Conservation (phyloP, 2,888 invertebrate species). For the Melangyna quadrimaculata region DNA sequence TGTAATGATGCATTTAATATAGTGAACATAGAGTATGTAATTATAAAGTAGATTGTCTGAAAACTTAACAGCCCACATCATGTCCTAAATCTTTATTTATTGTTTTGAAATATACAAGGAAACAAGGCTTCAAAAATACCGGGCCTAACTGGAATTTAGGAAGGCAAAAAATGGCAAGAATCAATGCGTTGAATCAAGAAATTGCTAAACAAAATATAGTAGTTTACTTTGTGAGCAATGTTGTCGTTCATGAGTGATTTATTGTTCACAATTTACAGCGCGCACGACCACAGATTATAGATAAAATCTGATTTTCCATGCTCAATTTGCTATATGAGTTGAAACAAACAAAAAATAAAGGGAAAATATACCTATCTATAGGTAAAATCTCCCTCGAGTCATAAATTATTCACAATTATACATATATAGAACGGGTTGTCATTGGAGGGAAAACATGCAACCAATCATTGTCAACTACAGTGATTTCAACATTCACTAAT, state of each 20-base stretch:
- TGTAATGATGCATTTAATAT: slow-evolving; percentile 18
- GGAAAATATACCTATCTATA: not conserved
- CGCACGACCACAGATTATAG: slow-evolving; percentile 47
- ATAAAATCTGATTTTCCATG: slow-evolving; percentile 42
- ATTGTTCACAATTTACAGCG: slow-evolving; percentile 31
- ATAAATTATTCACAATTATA: slow-evolving; percentile 49
- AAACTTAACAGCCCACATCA: not conserved
- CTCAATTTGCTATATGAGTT: not conserved
- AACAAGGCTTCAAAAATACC: not conserved
- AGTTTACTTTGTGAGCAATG: slow-evolving; percentile 28
- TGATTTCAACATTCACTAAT: not conserved
- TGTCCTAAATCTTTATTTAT: not conserved
- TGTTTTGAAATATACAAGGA: slow-evolving; percentile 22
- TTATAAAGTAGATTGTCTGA: not conserved
- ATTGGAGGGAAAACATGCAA: slow-evolving; percentile 8
- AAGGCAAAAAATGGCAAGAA: slow-evolving; percentile 20
- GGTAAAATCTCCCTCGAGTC: slow-evolving; percentile 21
- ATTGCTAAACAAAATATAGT: not conserved
- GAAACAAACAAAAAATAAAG: not conserved
- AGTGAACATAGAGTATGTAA: slow-evolving; percentile 3
- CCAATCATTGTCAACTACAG: not conserved
- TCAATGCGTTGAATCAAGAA: no score
- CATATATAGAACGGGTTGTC: slow-evolving; percentile 35
- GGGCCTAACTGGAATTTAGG: not conserved
- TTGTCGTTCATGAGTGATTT: slow-evolving; percentile 42